Percentiles rank a stretch among this genome's conserved stretches.
Evolutionary conservation across 2,797 vertebrate species (phyloP).

Genomic region (Apogon hyalosoma): DNA sequence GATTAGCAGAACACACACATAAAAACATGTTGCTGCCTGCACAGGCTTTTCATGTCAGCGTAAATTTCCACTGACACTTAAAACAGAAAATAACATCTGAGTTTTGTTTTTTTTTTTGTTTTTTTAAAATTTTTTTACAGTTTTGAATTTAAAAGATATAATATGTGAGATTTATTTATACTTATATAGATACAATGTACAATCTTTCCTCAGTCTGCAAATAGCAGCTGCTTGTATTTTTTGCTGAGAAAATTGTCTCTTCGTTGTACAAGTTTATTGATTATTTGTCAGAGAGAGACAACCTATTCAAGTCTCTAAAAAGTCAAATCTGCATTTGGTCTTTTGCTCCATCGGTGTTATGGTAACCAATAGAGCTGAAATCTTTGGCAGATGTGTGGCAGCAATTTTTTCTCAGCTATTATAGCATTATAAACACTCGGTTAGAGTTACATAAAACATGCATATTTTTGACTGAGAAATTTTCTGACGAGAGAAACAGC

Average conservation of each 20-base stretch:
- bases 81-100: constrained; percentile 2
- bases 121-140: no score
- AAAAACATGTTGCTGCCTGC: constrained; percentile 4
- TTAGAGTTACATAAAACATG: constrained; percentile 99
- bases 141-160: background rate
- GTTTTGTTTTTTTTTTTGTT: no score
- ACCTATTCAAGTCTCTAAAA: constrained; percentile 50
- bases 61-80: background rate
- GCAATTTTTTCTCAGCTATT: constrained; percentile 95
- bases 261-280: constrained; percentile 32
- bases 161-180: background rate
- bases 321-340: constrained; percentile 63
- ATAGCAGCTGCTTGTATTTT: background rate
- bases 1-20: constrained; percentile 25
- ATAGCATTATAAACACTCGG: constrained; percentile 99
- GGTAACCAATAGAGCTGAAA: constrained; percentile 85
- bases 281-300: constrained; percentile 43
- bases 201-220: constrained; percentile 1
- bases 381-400: constrained; percentile 92
- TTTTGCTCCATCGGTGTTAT: constrained; percentile 63
- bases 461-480: constrained; percentile 92
- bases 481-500: constrained; percentile 99
- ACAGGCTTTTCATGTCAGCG: background rate
- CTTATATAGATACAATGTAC: background rate
- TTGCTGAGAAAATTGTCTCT: constrained; percentile 16